phyloP scores from a whole-genome alignment of 2,888 invertebrate genomes.

The Tetranychus piercei region DNA sequence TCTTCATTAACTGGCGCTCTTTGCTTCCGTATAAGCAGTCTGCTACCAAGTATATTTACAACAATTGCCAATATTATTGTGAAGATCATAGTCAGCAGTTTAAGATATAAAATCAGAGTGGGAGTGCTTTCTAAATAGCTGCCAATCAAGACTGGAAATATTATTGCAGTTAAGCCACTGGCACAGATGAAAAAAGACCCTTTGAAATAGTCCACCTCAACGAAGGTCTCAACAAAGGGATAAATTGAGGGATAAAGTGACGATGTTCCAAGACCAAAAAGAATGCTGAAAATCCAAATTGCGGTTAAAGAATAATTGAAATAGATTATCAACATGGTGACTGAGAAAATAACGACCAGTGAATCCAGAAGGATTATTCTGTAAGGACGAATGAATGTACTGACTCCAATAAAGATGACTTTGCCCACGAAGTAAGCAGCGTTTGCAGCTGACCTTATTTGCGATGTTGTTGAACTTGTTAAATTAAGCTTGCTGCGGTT shows the following conservation, averaged over 20 bases:
- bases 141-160: slow-evolving; percentile 19
- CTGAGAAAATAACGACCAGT: neutral
- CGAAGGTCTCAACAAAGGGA: slow-evolving; percentile 18
- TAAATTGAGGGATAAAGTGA: slow-evolving; percentile 20
- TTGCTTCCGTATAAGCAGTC: neutral
- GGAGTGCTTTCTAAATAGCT: slow-evolving; percentile 18
- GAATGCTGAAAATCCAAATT: slow-evolving; percentile 19
- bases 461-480: neutral
- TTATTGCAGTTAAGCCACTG: slow-evolving; percentile 19
- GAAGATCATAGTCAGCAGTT: neutral
- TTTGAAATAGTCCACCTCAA: slow-evolving; percentile 16
- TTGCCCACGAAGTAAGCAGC: neutral
- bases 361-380: neutral
- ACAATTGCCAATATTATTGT: neutral
- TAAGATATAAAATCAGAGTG: neutral
- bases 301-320: slow-evolving; percentile 13
- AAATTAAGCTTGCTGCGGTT: neutral
- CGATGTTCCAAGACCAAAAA: slow-evolving; percentile 18
- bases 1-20: neutral
- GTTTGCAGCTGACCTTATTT: neutral
- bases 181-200: slow-evolving; percentile 20
- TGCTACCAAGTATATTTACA: neutral
- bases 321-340: neutral
- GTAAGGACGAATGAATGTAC: neutral
- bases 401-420: neutral